These are phyloP conservation scores for Nibea albiflora DNA, from an alignment of 2,113 vertebrate species.

Conservation along the genomic window DNA sequence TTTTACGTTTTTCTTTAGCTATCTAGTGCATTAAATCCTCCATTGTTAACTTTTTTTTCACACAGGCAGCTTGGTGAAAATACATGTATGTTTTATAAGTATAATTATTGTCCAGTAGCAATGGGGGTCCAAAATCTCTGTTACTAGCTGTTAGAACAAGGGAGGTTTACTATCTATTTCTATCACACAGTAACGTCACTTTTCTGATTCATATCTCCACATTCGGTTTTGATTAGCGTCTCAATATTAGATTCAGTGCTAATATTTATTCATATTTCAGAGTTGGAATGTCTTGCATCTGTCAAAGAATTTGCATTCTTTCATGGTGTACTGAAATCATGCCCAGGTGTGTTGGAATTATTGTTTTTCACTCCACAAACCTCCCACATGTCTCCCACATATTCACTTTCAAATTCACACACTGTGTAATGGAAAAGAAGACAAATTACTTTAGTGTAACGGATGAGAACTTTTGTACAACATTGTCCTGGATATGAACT, in stretches of 20 bases:
- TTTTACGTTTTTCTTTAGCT: background rate
- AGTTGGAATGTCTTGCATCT: background rate
- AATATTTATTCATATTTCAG: background rate
- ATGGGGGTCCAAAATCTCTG: too few relatives aligned
- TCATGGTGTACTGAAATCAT: background rate
- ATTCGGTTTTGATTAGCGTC: background rate
- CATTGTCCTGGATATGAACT: background rate
- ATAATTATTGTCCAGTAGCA: too few relatives aligned
- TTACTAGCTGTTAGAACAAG: too few relatives aligned
- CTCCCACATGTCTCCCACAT: background rate
- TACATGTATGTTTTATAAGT: too few relatives aligned
- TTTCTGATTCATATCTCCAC: too few relatives aligned
- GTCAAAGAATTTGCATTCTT: background rate
- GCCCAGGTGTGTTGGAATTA: background rate
- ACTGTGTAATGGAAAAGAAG: slow-evolving; percentile 13
- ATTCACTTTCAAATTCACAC: background rate
- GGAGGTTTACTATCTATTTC: too few relatives aligned
- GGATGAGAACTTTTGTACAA: background rate
- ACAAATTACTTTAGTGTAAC: background rate
- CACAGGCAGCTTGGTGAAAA: too few relatives aligned
- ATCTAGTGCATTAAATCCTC: background rate
- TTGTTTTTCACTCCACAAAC: background rate
- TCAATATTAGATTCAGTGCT: background rate
- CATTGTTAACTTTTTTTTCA: too few relatives aligned
- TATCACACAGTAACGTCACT: too few relatives aligned